phyloP scores from a whole-genome alignment of 2,888 invertebrate species.

The Kryphioiulus occultus region DNA sequence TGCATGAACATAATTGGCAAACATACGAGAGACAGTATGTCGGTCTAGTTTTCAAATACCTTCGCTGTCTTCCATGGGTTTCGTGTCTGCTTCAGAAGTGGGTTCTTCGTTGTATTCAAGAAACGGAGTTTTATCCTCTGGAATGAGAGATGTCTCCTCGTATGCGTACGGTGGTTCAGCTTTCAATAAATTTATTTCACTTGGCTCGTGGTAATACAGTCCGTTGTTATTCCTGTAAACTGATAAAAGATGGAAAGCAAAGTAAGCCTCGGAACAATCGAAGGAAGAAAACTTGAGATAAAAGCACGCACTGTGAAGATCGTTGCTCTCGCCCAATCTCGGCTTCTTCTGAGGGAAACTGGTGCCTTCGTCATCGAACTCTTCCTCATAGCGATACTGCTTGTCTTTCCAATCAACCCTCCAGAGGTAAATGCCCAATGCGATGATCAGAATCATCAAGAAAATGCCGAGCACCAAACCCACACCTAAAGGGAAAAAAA shows the following conservation, averaged over 20 bases:
- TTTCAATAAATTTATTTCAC: constrained; percentile 40
- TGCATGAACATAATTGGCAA: neutral
- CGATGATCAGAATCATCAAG: constrained; percentile 74
- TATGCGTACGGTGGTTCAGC: neutral
- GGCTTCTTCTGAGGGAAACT: constrained; percentile 53
- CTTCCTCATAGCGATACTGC: constrained; percentile 73
- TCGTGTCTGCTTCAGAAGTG: constrained; percentile 49
- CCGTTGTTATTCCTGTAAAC: constrained; percentile 47
- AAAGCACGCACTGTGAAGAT: neutral
- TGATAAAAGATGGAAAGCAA: neutral
- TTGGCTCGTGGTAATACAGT: neutral
- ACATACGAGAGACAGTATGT: neutral
- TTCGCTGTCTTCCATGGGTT: constrained; percentile 48
- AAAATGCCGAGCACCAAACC: constrained; percentile 80
- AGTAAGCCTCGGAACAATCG: neutral
- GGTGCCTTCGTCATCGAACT: constrained; percentile 67
- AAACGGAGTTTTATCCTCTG: constrained; percentile 27
- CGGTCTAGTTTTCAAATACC: constrained; percentile 13
- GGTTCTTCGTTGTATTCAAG: constrained; percentile 43
- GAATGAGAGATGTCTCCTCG: neutral
- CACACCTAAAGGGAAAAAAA: constrained; percentile 68
- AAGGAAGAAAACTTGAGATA: neutral
- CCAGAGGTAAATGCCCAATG: constrained; percentile 77
- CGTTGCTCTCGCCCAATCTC: constrained; percentile 6
- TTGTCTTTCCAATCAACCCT: constrained; percentile 78